Evolutionary conservation across 23 tunicate genomes (phyloP).

Genomic region (Aplidium turbinatum): DNA sequence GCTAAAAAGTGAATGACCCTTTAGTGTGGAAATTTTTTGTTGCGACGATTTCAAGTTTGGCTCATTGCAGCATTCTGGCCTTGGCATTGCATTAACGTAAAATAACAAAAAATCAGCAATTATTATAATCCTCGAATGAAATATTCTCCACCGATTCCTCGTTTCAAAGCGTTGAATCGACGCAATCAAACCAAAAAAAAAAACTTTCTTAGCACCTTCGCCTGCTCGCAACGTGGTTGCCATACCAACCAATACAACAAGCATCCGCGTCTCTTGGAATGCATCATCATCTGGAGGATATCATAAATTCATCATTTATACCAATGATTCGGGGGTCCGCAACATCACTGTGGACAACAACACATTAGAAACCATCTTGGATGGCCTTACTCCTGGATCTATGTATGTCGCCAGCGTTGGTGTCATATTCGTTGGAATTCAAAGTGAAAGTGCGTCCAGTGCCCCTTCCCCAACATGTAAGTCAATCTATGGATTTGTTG

Average conservation of each 20-base stretch:
- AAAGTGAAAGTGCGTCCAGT: neutral
- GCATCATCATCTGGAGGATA: neutral
- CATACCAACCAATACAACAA: neutral
- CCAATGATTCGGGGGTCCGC: neutral
- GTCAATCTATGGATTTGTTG: neutral
- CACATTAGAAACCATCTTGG: neutral
- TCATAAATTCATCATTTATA: neutral
- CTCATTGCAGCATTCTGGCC: too few species aligned
- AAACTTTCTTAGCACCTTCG: slow-evolving; percentile 7
- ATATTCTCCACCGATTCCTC: too few species aligned
- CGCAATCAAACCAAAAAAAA: too few species aligned
- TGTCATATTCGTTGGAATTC: neutral
- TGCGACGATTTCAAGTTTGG: too few species aligned
- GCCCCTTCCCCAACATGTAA: slow-evolving; percentile 8
- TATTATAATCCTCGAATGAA: too few species aligned
- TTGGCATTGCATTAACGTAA: too few species aligned
- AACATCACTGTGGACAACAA: neutral
- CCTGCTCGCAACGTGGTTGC: neutral
- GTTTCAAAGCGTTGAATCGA: too few species aligned
- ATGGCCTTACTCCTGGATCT: slow-evolving; percentile 20
- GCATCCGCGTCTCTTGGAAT: slow-evolving; percentile 3
- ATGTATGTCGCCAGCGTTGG: neutral
- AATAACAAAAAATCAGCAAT: too few species aligned
- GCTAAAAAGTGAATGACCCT: too few species aligned
- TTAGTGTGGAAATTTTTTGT: too few species aligned